These are phyloP conservation scores for Heliconius ethilla DNA, from an alignment of 2,888 invertebrate genomes.

Conservation along the genomic window DNA sequence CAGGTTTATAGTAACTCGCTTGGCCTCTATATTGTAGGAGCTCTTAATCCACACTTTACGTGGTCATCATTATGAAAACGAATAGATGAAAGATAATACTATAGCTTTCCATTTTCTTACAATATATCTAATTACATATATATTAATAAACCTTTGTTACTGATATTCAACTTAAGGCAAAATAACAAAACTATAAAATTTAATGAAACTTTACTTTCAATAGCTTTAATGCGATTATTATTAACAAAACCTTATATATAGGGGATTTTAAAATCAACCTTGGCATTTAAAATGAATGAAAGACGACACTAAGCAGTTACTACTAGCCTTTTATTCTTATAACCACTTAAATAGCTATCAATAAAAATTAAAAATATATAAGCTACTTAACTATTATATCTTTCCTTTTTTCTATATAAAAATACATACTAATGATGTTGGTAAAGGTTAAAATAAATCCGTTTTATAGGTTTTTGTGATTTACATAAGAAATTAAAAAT, in stretches of 20 bases:
- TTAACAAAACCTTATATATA: slow-evolving; percentile 44
- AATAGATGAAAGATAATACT: background rate
- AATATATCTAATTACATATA: too few species aligned
- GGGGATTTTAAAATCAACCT: slow-evolving; percentile 58
- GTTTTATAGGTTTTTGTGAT: too few species aligned
- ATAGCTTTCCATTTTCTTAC: background rate
- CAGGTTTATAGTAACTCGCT: too few species aligned
- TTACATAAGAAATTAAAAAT: too few species aligned
- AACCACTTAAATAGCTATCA: slow-evolving; percentile 44
- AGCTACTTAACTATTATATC: slow-evolving; percentile 19
- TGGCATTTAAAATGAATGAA: slow-evolving; percentile 69
- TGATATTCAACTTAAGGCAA: background rate
- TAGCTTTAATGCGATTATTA: slow-evolving; percentile 45
- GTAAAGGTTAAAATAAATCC: background rate
- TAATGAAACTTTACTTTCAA: slow-evolving; percentile 47
- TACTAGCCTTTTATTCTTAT: slow-evolving; percentile 48
- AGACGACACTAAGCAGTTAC: slow-evolving; percentile 59
- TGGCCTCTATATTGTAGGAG: background rate
- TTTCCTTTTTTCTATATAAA: background rate
- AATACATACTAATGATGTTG: background rate
- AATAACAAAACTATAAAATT: background rate
- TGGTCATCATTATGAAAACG: background rate
- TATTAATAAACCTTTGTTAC: background rate
- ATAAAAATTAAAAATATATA: slow-evolving; percentile 37
- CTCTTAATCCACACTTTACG: background rate